A percentile compares a stretch with the other conserved stretches of the same genome.
These are phyloP conservation scores for Cheilosia pagana DNA, from an alignment of 2,888 invertebrate genomes.

Conservation along the genomic window DNA sequence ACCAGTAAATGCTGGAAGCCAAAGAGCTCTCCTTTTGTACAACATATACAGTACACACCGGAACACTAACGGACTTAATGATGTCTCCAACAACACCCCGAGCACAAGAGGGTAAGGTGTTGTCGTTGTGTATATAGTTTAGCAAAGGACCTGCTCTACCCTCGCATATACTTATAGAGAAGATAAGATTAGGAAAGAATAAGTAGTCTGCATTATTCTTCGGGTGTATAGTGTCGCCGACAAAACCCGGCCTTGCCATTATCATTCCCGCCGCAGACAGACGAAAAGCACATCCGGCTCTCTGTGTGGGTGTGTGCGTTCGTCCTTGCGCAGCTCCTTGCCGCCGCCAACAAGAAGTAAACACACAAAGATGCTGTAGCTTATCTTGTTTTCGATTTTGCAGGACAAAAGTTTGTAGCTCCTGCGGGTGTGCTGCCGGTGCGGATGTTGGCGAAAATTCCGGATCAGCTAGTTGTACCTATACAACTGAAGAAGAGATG, in stretches of 20 bases:
- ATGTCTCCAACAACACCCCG: constrained; percentile 62
- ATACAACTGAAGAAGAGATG: constrained; percentile 17
- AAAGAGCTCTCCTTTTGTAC: constrained; percentile 55
- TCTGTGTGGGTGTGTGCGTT: constrained; percentile 31
- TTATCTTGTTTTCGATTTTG: constrained; percentile 72
- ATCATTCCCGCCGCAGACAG: constrained; percentile 68
- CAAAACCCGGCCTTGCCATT: constrained; percentile 64
- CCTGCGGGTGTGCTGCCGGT: constrained; percentile 43
- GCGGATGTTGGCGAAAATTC: constrained; percentile 39
- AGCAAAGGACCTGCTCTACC: constrained; percentile 41
- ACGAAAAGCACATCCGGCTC: constrained; percentile 59
- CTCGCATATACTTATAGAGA: constrained; percentile 20
- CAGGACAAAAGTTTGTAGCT: constrained; percentile 69
- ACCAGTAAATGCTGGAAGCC: constrained; percentile 66
- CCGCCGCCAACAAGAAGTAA: constrained; percentile 26
- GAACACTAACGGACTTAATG: constrained; percentile 67
- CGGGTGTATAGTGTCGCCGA: constrained; percentile 50
- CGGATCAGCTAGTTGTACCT: constrained; percentile 47
- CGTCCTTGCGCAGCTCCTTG: constrained; percentile 40
- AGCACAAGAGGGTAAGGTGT: constrained; percentile 37
- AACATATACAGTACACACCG: constrained; percentile 3
- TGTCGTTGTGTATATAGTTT: constrained; percentile 32
- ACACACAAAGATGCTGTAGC: constrained; percentile 64
- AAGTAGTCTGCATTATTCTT: constrained; percentile 73
- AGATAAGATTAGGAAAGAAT: constrained; percentile 74